Evolutionary conservation across 2,113 vertebrate genomes (phyloP).

Genomic region (Panurus biarmicus): DNA sequence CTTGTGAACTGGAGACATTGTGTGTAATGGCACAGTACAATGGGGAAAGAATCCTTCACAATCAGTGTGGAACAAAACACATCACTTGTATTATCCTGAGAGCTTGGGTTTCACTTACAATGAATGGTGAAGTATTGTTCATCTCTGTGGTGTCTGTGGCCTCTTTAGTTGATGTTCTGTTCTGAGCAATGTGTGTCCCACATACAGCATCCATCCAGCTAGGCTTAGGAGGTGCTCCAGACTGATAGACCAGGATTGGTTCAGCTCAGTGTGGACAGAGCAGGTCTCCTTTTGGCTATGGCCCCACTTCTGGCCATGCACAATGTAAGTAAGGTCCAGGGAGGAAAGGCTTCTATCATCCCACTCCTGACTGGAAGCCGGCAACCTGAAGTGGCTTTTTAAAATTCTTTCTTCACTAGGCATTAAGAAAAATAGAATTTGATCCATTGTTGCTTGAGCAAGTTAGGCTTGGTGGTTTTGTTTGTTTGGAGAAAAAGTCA

Average conservation of each 20-base stretch:
- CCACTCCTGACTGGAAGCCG: rapidly evolving
- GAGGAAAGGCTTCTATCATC: neutral
- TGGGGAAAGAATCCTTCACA: neutral
- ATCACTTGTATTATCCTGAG: neutral
- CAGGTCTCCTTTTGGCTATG: neutral
- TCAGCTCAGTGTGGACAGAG: neutral
- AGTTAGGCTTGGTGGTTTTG: neutral
- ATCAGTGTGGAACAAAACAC: neutral
- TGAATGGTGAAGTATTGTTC: neutral
- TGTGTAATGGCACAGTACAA: neutral
- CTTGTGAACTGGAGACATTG: neutral
- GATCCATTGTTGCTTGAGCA: neutral
- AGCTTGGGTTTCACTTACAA: neutral
- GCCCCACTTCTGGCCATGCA: neutral
- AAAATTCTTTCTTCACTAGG: neutral
- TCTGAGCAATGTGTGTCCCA: neutral
- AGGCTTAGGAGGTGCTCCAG: neutral
- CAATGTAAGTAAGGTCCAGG: neutral
- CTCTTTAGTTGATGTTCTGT: conserved; percentile 8
- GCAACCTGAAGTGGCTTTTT: neutral
- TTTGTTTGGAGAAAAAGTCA: conserved; percentile 44
- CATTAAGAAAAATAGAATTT: conserved; percentile 13
- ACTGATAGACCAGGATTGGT: neutral
- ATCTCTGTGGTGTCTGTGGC: conserved; percentile 37
- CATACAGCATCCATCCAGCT: neutral